A percentile compares a stretch with the other conserved stretches of the same genome.
These are phyloP conservation scores for Zapus hudsonius DNA, from an alignment of 2,113 vertebrate genomes.

Conservation along the genomic window DNA sequence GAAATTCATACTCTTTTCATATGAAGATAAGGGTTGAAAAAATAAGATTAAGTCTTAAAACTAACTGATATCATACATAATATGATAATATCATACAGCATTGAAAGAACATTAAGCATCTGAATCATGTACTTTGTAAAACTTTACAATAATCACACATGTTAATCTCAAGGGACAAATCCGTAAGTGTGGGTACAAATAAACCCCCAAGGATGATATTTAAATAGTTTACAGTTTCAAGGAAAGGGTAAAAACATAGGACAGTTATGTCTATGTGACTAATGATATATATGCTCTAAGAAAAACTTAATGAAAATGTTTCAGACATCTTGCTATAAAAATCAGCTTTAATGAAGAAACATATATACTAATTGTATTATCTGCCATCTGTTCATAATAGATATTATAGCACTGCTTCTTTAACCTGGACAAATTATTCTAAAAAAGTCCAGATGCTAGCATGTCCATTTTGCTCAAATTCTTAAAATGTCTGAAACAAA, in stretches of 20 bases:
- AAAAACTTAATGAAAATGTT: conserved; percentile 20
- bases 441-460: neutral
- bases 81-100: neutral
- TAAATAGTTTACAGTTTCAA: conserved; percentile 7
- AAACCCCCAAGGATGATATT: neutral
- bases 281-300: neutral
- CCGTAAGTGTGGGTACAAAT: neutral
- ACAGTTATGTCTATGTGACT: neutral
- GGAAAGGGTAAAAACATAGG: neutral
- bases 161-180: conserved; percentile 7
- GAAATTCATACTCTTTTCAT: conserved; percentile 23
- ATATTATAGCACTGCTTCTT: neutral
- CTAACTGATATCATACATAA: too few relatives aligned
- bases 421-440: neutral
- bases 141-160: conserved; percentile 8
- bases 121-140: conserved; percentile 16
- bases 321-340: conserved; percentile 44
- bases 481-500: neutral
- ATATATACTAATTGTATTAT: neutral
- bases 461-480: conserved; percentile 32
- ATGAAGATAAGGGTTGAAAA: conserved; percentile 28
- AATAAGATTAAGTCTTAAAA: conserved; percentile 1
- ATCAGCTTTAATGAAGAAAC: neutral
- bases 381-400: neutral
- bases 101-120: conserved; percentile 31